Conservation (phyloP, 2,888 invertebrate genomes). For the Osedax fenrisi region DNA sequence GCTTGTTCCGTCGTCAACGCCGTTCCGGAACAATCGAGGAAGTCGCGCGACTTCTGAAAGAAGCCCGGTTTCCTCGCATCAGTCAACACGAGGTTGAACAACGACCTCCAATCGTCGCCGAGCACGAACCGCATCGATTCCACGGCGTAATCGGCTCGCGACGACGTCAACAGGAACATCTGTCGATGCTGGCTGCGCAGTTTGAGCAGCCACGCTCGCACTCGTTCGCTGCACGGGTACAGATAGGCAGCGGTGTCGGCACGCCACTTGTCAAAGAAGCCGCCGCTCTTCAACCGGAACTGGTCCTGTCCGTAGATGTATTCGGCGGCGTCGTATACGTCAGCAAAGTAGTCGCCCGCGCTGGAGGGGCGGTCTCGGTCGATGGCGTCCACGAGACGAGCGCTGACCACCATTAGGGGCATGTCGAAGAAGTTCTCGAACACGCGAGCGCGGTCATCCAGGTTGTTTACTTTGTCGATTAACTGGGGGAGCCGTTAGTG, state of each 20-base stretch:
- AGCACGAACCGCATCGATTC: conserved; percentile 58
- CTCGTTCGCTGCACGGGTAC: conserved; percentile 51
- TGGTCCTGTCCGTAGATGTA: conserved; percentile 55
- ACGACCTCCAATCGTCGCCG: conserved; percentile 58
- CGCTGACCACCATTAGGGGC: conserved; percentile 59
- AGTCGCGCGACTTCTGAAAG: conserved; percentile 50
- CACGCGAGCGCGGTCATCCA: conserved; percentile 53
- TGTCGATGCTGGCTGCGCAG: conserved; percentile 51
- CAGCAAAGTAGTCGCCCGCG: conserved; percentile 43
- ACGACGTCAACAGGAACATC: conserved; percentile 63
- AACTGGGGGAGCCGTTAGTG: background rate
- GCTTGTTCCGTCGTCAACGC: background rate
- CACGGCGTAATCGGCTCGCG: conserved; percentile 61
- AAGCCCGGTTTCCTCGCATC: conserved; percentile 66
- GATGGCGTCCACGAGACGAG: conserved; percentile 59
- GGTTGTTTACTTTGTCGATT: background rate
- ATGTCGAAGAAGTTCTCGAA: conserved; percentile 66
- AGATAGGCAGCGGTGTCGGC: conserved; percentile 57
- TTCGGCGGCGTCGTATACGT: conserved; percentile 57
- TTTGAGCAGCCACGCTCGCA: conserved; percentile 56
- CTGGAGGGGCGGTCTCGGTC: conserved; percentile 48
- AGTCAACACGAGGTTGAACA: conserved; percentile 60
- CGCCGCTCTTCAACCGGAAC: conserved; percentile 51
- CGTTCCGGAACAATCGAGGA: background rate
- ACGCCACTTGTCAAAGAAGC: conserved; percentile 58